Conservation (phyloP, 2,888 invertebrate species). For the Diarsia rubi region DNA sequence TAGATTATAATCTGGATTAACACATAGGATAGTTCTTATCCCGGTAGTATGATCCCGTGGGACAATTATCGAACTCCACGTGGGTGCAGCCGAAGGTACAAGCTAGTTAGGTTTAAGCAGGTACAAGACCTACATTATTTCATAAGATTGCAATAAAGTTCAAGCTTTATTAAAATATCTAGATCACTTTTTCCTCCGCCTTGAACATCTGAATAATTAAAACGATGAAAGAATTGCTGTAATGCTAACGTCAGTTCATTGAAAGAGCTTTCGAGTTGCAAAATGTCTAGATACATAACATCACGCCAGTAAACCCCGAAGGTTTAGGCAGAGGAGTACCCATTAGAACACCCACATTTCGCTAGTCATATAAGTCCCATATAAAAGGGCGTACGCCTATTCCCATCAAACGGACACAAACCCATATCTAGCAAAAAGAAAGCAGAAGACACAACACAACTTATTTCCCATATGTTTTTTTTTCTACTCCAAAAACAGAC, state of each 20-base stretch:
- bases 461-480: conserved; percentile 32
- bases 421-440: not conserved
- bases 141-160: not conserved
- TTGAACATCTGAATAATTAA: not conserved
- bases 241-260: not conserved
- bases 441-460: not conserved
- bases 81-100: no score
- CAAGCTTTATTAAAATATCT: not conserved
- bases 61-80: no score
- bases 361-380: no score
- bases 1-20: no score
- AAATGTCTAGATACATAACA: not conserved
- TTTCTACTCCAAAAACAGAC: conserved; percentile 8
- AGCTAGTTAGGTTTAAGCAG: not conserved
- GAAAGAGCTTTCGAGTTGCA: not conserved
- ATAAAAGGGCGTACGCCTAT: no score
- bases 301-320: no score
- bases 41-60: no score
- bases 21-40: no score
- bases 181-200: not conserved
- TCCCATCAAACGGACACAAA: no score
- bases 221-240: not conserved
- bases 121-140: not conserved
- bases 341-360: no score
- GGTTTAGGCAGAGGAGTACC: no score